These are phyloP conservation scores for Fundulus diaphanus DNA, from an alignment of 2,797 vertebrate genomes.

Conservation along the genomic window DNA sequence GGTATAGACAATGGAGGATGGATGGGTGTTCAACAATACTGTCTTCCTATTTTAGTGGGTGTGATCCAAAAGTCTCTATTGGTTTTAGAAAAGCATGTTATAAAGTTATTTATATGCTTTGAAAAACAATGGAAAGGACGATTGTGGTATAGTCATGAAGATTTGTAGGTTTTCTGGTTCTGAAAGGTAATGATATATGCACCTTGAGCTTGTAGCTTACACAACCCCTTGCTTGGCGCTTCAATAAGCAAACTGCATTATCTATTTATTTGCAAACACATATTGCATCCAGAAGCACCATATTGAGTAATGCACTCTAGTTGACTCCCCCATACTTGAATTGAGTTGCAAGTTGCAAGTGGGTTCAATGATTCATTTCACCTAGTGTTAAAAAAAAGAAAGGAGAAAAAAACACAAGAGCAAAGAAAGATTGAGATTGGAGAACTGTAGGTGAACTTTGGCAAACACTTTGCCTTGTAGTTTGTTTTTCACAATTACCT, in stretches of 20 bases:
- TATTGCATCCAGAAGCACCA: background rate
- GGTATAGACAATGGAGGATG: too few relatives aligned
- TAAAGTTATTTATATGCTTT: too few relatives aligned
- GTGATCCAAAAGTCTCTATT: background rate
- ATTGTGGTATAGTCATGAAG: background rate
- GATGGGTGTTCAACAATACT: too few relatives aligned
- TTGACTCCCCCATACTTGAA: background rate
- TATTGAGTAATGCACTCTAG: background rate
- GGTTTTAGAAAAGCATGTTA: background rate
- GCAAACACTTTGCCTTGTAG: constrained; percentile 45
- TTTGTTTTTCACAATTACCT: constrained; percentile 65
- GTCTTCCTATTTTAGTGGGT: background rate
- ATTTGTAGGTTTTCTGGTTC: background rate
- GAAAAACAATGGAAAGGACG: too few relatives aligned
- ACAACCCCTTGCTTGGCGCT: background rate
- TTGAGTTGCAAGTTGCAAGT: background rate
- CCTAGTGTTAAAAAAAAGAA: constrained; percentile 1
- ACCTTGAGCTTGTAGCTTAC: background rate
- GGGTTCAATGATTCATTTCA: constrained; percentile 6
- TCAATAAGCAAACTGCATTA: background rate
- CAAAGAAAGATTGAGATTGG: constrained; percentile 8
- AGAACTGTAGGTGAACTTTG: constrained; percentile 67
- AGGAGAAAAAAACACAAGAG: background rate
- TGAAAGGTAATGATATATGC: background rate
- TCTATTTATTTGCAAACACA: background rate